Evolutionary conservation across 2,888 invertebrate genomes (phyloP).

Genomic region (Calephelis perditalis): DNA sequence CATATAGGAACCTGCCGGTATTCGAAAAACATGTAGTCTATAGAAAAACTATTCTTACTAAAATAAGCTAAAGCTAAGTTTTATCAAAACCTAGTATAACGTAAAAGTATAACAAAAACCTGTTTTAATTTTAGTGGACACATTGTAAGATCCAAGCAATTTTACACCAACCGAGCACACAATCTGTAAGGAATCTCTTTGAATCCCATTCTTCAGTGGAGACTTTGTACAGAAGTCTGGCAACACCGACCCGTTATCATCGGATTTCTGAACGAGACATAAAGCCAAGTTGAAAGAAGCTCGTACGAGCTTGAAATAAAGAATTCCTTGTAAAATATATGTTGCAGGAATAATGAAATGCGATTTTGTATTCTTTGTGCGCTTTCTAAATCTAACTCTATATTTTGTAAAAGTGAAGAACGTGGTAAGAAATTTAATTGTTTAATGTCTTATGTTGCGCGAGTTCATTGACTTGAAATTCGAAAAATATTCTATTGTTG

Average conservation of each 20-base stretch:
- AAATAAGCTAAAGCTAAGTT: no score
- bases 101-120: background rate
- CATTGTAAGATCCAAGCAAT: slow-evolving; percentile 31
- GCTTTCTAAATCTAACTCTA: slow-evolving; percentile 14
- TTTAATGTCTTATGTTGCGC: no score
- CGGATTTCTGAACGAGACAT: slow-evolving; percentile 58
- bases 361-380: slow-evolving; percentile 17
- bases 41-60: no score
- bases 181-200: slow-evolving; percentile 42
- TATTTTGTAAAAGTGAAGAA: slow-evolving; percentile 14
- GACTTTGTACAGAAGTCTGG: slow-evolving; percentile 35
- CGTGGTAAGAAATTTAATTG: slow-evolving; percentile 3
- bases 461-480: no score
- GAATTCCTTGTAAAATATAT: slow-evolving; percentile 25
- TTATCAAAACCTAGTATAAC: background rate
- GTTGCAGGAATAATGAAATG: slow-evolving; percentile 18
- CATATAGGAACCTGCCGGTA: no score
- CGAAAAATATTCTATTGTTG: no score
- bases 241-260: slow-evolving; percentile 42
- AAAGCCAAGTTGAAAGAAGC: slow-evolving; percentile 49
- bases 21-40: no score
- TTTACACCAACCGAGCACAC: slow-evolving; percentile 46
- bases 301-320: slow-evolving; percentile 32
- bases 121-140: slow-evolving; percentile 26
- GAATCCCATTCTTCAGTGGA: slow-evolving; percentile 39